A percentile compares a stretch with the other conserved stretches of the same genome.
Conservation (phyloP, 2,888 invertebrate species). For the Ctena decussata region DNA sequence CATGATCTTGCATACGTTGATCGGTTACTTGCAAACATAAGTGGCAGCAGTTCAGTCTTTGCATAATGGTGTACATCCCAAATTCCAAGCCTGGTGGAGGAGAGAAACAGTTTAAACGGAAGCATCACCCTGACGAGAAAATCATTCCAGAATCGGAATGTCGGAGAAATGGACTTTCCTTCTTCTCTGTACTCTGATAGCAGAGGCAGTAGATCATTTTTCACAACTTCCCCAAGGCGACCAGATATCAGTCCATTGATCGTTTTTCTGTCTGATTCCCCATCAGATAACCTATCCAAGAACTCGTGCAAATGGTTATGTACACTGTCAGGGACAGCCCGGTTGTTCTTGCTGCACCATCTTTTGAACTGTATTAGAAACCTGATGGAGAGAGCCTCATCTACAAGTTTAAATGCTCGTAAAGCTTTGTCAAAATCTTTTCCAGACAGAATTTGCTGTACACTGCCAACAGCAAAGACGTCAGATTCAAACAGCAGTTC, state of each 20-base stretch:
- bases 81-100: no score
- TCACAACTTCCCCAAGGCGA: neutral
- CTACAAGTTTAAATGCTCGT: neutral
- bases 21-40: constrained; percentile 29
- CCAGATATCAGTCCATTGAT: neutral
- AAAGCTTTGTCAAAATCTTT: neutral
- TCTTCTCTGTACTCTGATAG: neutral
- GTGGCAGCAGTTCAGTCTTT: neutral
- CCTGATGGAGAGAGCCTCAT: neutral
- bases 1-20: neutral
- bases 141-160: no score
- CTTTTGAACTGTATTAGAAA: neutral
- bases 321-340: neutral
- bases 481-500: neutral
- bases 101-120: no score
- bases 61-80: constrained; percentile 21
- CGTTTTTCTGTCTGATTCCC: neutral
- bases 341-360: neutral
- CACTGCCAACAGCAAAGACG: neutral
- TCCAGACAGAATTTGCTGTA: neutral
- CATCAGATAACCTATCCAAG: neutral
- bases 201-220: neutral
- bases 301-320: neutral
- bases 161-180: no score
- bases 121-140: no score